Evolutionary conservation across 2,113 vertebrate genomes (phyloP).

Genomic region (Nothocercus julius): DNA sequence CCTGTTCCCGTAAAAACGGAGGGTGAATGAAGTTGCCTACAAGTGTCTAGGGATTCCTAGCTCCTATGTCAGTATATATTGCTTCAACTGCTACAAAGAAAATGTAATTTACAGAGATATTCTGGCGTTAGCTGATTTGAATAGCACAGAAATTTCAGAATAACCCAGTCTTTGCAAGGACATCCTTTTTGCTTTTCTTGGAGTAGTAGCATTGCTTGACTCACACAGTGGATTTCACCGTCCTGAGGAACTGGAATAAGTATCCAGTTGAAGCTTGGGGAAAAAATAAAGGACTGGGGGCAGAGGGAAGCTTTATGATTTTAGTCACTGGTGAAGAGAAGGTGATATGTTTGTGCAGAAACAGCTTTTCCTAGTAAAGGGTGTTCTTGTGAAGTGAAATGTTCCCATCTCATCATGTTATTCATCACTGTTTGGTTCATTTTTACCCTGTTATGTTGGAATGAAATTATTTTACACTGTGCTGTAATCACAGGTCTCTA

Average conservation of each 20-base stretch:
- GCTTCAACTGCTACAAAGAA: conserved; percentile 85
- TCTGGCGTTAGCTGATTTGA: conserved; percentile 64
- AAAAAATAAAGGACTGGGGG: not conserved
- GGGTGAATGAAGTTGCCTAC: conserved; percentile 44
- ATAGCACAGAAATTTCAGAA: not conserved
- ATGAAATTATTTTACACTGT: conserved; percentile 8
- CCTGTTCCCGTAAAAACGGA: not conserved
- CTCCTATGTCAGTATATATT: conserved; percentile 72
- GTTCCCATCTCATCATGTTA: not conserved
- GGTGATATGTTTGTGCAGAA: not conserved
- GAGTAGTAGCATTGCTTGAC: not conserved
- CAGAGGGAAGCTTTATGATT: not conserved
- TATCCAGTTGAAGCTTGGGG: not conserved
- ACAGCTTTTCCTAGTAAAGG: not conserved
- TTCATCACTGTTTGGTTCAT: not conserved
- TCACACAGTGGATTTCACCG: not conserved
- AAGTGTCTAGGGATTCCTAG: conserved; percentile 47
- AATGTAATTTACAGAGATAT: conserved; percentile 87
- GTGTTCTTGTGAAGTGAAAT: not conserved
- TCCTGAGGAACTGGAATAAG: not conserved
- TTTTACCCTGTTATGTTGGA: not conserved
- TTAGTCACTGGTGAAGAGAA: not conserved
- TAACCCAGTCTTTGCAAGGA: not conserved
- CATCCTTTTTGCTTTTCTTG: not conserved
- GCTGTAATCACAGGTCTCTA: conserved; percentile 34